phyloP scores from a whole-genome alignment of 2,797 vertebrate genomes.

The Nannoperca obscura region DNA sequence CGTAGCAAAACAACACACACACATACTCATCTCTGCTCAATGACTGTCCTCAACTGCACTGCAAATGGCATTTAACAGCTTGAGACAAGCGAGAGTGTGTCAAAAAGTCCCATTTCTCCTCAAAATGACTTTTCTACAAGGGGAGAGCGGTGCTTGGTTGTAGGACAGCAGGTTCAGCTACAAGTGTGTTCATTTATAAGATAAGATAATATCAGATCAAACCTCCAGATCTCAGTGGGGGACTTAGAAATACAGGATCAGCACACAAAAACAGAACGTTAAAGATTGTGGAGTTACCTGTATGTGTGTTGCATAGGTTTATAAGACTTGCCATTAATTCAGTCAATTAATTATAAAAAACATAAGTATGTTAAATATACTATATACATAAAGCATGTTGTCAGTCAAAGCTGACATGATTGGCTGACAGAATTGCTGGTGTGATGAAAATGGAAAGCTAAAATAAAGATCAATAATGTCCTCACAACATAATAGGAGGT shows the following conservation, averaged over 20 bases:
- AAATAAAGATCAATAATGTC: slow-evolving; percentile 39
- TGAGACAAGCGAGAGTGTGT: slow-evolving; percentile 1
- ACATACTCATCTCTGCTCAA: not conserved
- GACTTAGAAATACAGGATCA: slow-evolving; percentile 3
- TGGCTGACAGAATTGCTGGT: slow-evolving; percentile 12
- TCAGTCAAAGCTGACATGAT: slow-evolving; percentile 1
- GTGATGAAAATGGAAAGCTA: slow-evolving; percentile 17
- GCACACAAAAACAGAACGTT: not conserved
- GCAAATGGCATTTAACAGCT: slow-evolving; percentile 6
- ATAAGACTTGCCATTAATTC: not conserved
- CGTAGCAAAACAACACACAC: not conserved
- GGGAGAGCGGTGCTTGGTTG: not conserved
- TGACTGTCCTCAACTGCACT: not conserved
- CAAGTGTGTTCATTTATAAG: slow-evolving; percentile 12
- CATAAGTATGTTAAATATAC: no score
- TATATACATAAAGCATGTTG: no score
- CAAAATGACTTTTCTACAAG: not conserved
- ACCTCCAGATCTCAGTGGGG: not conserved
- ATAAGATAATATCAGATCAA: slow-evolving; percentile 21
- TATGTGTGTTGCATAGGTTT: not conserved
- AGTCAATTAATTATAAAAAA: not conserved
- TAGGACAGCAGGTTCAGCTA: slow-evolving; percentile 12
- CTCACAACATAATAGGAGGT: slow-evolving; percentile 6
- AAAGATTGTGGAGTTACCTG: not conserved
- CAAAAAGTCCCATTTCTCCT: not conserved